Evolutionary conservation across 2,888 invertebrate species (phyloP).

Genomic region (Protonemura montana): DNA sequence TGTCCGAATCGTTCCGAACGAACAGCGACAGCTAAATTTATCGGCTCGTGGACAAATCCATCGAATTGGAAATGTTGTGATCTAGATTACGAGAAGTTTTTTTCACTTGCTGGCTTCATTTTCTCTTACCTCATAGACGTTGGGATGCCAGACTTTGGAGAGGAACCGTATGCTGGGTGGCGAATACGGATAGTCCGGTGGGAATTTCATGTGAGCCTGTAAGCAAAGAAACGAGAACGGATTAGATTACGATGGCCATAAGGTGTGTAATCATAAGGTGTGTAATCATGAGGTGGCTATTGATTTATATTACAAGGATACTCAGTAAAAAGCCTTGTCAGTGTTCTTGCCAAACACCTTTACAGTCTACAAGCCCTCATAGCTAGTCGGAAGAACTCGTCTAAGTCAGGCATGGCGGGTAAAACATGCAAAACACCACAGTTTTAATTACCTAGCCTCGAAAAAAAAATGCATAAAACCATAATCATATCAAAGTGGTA

Average conservation of each 20-base stretch:
- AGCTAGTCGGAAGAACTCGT: not conserved
- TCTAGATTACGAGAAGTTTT: too few relatives aligned
- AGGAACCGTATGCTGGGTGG: constrained; percentile 97
- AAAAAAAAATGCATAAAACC: too few relatives aligned
- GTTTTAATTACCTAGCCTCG: too few relatives aligned
- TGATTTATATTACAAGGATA: not conserved
- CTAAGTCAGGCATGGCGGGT: too few relatives aligned
- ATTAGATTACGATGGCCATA: too few relatives aligned
- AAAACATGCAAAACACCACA: too few relatives aligned
- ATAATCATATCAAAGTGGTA: too few relatives aligned
- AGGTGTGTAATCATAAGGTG: too few relatives aligned
- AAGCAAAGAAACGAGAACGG: constrained; percentile 59
- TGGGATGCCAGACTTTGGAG: constrained; percentile 99
- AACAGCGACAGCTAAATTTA: not conserved
- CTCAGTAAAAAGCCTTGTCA: not conserved
- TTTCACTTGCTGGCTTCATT: too few relatives aligned
- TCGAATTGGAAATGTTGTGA: not conserved
- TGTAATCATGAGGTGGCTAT: not conserved
- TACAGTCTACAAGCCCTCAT: not conserved
- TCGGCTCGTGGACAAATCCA: not conserved
- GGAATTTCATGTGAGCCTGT: constrained; percentile 99
- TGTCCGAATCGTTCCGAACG: not conserved
- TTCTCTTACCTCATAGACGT: constrained; percentile 96
- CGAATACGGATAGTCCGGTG: constrained; percentile 97
- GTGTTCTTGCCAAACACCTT: not conserved